Conservation (phyloP, 2,797 vertebrate species). For the Catostomus latipinnis region DNA sequence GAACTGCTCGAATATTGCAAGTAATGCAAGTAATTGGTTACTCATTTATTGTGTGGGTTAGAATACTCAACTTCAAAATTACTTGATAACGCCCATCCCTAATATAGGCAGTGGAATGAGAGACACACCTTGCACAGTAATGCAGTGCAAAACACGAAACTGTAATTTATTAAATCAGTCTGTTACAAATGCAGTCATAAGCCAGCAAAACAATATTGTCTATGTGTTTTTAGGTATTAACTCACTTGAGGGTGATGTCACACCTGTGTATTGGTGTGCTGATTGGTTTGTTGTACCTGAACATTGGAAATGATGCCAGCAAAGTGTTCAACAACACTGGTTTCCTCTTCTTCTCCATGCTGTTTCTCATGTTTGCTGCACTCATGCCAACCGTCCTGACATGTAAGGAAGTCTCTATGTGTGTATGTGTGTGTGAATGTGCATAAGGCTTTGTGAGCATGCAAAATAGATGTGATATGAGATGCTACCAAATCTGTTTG, state of each 20-base stretch:
- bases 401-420: conserved; percentile 81
- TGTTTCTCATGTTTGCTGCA: conserved; percentile 98
- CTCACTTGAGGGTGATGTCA: conserved; percentile 94
- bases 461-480: conserved; percentile 16
- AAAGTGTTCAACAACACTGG: conserved; percentile 99
- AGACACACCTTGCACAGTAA: no score
- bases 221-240: conserved; percentile 85
- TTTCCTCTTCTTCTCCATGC: conserved; percentile 99
- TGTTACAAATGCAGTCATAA: not conserved
- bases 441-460: conserved; percentile 7
- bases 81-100: no score
- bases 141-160: not conserved
- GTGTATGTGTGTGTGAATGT: conserved; percentile 10
- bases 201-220: not conserved
- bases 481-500: not conserved
- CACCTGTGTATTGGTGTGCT: conserved; percentile 92
- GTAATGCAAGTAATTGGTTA: no score
- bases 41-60: no score
- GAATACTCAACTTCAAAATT: no score
- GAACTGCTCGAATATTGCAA: no score
- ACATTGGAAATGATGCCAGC: conserved; percentile 95
- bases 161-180: not conserved
- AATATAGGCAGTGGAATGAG: no score
- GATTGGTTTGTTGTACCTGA: conserved; percentile 95
- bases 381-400: conserved; percentile 98